Evolutionary conservation across 1,140 invertebrate species (phyloP), one percentile per base, ranked within the genome.

Genomic region (Hyles euphorbiae): DNA sequence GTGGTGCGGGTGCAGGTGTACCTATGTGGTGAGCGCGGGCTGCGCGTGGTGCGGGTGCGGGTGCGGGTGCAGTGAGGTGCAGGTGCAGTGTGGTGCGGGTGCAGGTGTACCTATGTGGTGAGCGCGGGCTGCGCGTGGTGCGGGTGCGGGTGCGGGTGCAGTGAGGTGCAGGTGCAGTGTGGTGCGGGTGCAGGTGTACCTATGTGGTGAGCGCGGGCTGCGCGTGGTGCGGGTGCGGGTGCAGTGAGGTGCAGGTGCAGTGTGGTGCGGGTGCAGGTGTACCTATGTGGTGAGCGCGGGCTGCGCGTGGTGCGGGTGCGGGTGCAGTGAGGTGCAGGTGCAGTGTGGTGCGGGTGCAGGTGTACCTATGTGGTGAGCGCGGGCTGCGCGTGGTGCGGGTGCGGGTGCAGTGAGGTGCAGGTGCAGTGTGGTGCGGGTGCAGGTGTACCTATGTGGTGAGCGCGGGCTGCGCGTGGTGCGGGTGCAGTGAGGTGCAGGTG

Each of bases 1-100:
- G 36, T 40, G 36, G 36, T 40, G 36, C 36, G 8, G 36, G 89
- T 99, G 98, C 81, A 32, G 9, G 46, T 3, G 61, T 3, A 12
- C 8, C 9, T 43, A 11, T 33, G 12, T 5, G 52, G 32, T 52
- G 64, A 53, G 72, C 56, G 63, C 58, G 57, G 67, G 61, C 44
- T 64, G 60, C 34, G 62, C 50, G 36, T 97, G 98, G 89, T 99
- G 97, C 81, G 99, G 98, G 72, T 95, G 92, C 50, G 11, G 48
- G 49, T 53, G 44, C 45, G 34, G 36, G 5, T 22, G 22, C 36
- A 40, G 36, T 40, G 36, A 5, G 5, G 5, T 8, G 8, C 8
- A 5, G 2, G 36, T 40, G 36, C 36, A 40, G 36, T 40, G 36
- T 40, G 5, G 5, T 8, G 8, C 8, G 5, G 8, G 36, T 34